Evolutionary conservation across 2,797 vertebrate species (phyloP).

Genomic region (Lepus oiostolus): DNA sequence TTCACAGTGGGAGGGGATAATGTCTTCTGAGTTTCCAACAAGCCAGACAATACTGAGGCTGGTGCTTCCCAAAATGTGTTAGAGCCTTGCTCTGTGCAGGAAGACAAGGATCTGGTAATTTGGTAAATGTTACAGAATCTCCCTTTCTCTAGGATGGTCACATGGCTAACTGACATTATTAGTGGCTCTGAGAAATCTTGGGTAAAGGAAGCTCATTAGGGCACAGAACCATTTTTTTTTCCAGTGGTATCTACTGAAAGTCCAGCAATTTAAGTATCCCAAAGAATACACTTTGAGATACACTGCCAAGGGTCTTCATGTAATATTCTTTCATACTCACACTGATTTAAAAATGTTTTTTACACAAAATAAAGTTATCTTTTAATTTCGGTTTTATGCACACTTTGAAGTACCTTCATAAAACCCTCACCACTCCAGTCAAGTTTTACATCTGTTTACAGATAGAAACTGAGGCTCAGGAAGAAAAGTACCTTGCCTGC

Average conservation of each 20-base stretch:
- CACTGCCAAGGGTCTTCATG: neutral
- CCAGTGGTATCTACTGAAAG: slow-evolving; percentile 37
- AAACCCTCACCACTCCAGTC: slow-evolving; percentile 19
- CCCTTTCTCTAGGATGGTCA: slow-evolving; percentile 32
- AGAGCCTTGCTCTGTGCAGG: neutral
- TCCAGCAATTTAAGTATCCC: slow-evolving; percentile 10
- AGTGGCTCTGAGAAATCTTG: slow-evolving; percentile 35
- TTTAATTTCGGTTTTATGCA: neutral
- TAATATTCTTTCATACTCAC: neutral
- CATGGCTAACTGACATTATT: slow-evolving; percentile 18
- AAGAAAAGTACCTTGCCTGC: slow-evolving; percentile 9
- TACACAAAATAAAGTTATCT: no score
- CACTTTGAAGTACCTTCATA: slow-evolving; percentile 33
- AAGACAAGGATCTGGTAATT: neutral
- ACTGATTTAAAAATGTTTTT: no score
- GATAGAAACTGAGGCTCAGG: slow-evolving; percentile 34
- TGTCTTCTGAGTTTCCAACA: slow-evolving; percentile 43
- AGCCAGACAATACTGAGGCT: slow-evolving; percentile 13
- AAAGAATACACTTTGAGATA: slow-evolving; percentile 54
- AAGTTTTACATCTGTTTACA: slow-evolving; percentile 49
- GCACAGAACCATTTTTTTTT: slow-evolving; percentile 22
- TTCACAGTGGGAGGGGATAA: neutral
- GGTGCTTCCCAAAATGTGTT: slow-evolving; percentile 4
- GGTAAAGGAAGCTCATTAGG: slow-evolving; percentile 30
- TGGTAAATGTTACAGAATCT: slow-evolving; percentile 52